A percentile compares a stretch with the other conserved stretches of the same genome.
Evolutionary conservation across 2,113 vertebrate species (phyloP).

Genomic region (Anarhynchus alexandrinus): DNA sequence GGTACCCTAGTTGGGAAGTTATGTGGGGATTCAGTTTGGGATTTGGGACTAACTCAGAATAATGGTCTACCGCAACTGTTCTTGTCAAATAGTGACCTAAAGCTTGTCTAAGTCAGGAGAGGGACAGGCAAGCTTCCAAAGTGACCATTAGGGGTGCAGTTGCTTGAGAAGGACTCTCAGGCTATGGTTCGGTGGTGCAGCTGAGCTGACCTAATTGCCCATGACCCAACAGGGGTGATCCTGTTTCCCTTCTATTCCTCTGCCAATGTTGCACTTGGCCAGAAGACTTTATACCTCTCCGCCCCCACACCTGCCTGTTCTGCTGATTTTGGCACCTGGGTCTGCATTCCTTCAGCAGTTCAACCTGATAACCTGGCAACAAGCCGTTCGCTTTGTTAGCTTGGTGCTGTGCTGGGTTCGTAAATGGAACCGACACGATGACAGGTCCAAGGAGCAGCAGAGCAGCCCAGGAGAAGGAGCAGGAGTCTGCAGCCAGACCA

Average conservation of each 20-base stretch:
- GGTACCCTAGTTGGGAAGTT: neutral
- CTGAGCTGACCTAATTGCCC: neutral
- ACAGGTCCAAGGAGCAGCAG: neutral
- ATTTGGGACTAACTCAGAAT: neutral
- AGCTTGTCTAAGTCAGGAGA: neutral
- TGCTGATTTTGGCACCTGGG: neutral
- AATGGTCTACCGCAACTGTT: neutral
- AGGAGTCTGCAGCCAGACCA: neutral
- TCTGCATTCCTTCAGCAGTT: neutral
- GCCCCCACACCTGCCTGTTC: neutral
- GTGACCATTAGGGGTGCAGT: rapidly evolving
- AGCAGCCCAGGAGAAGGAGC: neutral
- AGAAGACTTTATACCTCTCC: neutral
- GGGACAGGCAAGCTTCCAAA: neutral
- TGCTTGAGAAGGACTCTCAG: neutral
- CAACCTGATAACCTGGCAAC: neutral
- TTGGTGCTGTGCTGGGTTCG: neutral
- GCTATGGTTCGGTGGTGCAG: neutral
- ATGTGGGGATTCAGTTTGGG: neutral
- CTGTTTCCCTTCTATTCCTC: neutral
- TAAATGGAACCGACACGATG: neutral
- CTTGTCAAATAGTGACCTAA: neutral
- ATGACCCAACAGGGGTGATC: neutral
- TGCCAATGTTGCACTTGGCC: neutral
- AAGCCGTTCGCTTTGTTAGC: rapidly evolving